phyloP scores from a whole-genome alignment of 2,888 invertebrate species.

The Eutolmus rufibarbis region DNA sequence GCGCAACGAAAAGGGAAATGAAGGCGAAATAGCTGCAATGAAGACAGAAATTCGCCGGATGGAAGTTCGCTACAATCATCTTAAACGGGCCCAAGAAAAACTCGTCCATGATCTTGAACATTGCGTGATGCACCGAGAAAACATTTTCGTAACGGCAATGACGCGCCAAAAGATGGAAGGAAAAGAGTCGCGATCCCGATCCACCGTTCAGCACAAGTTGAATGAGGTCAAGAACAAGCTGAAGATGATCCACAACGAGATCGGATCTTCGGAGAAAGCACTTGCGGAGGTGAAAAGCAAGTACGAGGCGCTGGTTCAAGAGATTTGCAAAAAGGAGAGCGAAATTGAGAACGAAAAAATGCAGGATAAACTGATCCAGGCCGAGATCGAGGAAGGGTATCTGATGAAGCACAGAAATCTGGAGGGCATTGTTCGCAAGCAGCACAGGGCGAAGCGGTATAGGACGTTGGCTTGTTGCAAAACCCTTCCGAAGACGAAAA shows the following conservation, averaged over 20 bases:
- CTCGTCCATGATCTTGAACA: conserved; percentile 70
- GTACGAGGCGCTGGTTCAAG: conserved; percentile 52
- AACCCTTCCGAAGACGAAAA: conserved; percentile 53
- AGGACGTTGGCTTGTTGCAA: conserved; percentile 63
- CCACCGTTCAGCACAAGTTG: conserved; percentile 67
- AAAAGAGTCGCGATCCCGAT: conserved; percentile 63
- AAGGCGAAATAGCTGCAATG: conserved; percentile 79
- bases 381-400: conserved; percentile 62
- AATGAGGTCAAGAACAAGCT: conserved; percentile 68
- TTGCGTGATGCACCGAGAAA: conserved; percentile 70
- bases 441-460: conserved; percentile 72
- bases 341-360: conserved; percentile 54
- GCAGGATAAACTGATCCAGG: conserved; percentile 54
- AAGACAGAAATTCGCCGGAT: conserved; percentile 83
- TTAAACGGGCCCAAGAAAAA: conserved; percentile 60
- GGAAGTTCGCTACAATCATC: conserved; percentile 68
- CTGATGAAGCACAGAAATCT: conserved; percentile 61
- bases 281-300: conserved; percentile 52
- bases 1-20: conserved; percentile 69
- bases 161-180: conserved; percentile 66
- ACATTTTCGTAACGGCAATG: conserved; percentile 68
- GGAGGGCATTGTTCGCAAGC: conserved; percentile 72
- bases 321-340: conserved; percentile 52
- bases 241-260: conserved; percentile 64
- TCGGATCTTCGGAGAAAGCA: conserved; percentile 52